Conservation (phyloP, 2,888 invertebrate species). For the Eupithecia pulchellata region DNA sequence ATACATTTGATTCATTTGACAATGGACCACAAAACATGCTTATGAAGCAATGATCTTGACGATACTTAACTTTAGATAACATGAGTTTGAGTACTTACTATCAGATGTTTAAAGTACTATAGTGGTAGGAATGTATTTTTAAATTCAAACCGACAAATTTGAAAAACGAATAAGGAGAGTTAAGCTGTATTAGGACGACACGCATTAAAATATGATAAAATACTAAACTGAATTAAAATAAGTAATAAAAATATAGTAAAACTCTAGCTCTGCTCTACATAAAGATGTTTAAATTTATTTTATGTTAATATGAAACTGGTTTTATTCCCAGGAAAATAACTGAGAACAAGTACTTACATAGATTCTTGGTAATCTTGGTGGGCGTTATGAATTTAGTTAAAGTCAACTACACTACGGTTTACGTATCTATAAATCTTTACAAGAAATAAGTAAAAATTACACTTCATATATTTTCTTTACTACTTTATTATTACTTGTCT, state of each 20-base stretch:
- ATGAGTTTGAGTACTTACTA: too few relatives aligned
- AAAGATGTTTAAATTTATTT: slow-evolving; percentile 4
- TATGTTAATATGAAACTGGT: slow-evolving; percentile 35
- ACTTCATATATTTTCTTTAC: too few relatives aligned
- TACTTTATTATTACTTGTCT: too few relatives aligned
- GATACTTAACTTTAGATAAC: neutral
- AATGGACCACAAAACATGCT: slow-evolving; percentile 2
- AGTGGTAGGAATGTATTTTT: too few relatives aligned
- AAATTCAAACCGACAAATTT: neutral
- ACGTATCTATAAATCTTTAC: too few relatives aligned
- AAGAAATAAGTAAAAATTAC: too few relatives aligned
- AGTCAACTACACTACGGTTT: neutral
- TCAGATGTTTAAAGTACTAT: too few relatives aligned
- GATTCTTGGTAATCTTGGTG: slow-evolving; percentile 7
- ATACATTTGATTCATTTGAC: slow-evolving; percentile 1
- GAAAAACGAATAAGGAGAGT: neutral
- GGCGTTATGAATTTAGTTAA: neutral
- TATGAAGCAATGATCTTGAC: neutral
- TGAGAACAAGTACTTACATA: slow-evolving; percentile 7
- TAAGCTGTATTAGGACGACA: neutral
- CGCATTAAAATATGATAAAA: neutral
- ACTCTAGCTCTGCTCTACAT: slow-evolving; percentile 17
- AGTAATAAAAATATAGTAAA: neutral
- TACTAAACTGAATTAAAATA: neutral
- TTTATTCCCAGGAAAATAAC: slow-evolving; percentile 36